A percentile compares a stretch with the other conserved stretches of the same genome.
These are phyloP conservation scores for Lamproptera curius DNA, from an alignment of 2,888 invertebrate genomes.

Conservation along the genomic window DNA sequence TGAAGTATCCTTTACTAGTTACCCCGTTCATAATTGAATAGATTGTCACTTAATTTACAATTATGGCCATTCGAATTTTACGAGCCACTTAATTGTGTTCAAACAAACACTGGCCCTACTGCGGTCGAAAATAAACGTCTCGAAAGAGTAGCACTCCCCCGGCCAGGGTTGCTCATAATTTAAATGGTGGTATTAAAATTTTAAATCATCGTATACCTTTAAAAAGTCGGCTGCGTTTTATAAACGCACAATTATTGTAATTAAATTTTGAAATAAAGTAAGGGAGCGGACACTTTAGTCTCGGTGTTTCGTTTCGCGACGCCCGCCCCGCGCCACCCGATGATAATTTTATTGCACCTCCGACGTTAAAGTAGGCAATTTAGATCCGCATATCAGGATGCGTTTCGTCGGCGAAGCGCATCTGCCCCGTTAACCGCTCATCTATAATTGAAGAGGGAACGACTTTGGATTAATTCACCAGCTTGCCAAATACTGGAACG, in stretches of 20 bases:
- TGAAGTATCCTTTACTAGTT: background rate
- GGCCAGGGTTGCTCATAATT: background rate
- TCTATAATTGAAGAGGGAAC: constrained; percentile 18
- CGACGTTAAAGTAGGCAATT: constrained; percentile 8
- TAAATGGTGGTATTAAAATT: constrained; percentile 6
- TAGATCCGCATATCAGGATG: constrained; percentile 10
- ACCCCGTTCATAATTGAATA: constrained; percentile 1
- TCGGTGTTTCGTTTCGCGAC: background rate
- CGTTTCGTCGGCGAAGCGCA: constrained; percentile 9
- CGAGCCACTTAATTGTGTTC: constrained; percentile 6
- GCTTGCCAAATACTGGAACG: constrained; percentile 13
- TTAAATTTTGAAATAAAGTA: constrained; percentile 6
- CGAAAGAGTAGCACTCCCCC: background rate
- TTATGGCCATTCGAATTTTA: constrained; percentile 9
- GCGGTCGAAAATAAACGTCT: constrained; percentile 3
- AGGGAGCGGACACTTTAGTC: background rate
- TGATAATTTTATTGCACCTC: constrained; percentile 16
- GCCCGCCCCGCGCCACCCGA: constrained; percentile 8
- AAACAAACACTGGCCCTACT: background rate
- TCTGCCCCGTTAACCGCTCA: constrained; percentile 12
- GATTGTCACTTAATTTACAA: background rate
- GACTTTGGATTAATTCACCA: constrained; percentile 10
- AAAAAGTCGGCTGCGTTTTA: background rate
- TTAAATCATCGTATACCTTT: constrained; percentile 4
- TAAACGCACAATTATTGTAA: constrained; percentile 7